Percentiles rank a stretch among this genome's conserved stretches.
Evolutionary conservation across 2,113 vertebrate genomes (phyloP).

Genomic region (Donacobius atricapilla): DNA sequence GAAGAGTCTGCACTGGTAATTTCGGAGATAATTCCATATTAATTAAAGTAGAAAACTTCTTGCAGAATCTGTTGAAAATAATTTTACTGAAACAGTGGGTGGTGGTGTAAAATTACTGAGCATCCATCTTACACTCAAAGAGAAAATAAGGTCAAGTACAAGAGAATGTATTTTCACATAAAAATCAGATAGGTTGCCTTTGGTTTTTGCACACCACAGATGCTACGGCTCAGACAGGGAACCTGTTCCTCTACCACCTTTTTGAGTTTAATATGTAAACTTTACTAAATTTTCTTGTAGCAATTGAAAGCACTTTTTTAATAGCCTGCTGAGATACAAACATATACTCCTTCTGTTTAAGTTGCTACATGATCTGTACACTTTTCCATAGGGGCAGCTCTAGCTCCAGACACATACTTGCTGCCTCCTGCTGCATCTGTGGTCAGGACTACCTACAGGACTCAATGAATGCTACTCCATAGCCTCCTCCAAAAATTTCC

Average conservation of each 20-base stretch:
- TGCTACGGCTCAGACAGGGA: not conserved
- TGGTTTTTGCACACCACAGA: not conserved
- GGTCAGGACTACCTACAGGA: not conserved
- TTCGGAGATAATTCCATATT: slow-evolving; percentile 18
- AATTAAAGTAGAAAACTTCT: slow-evolving; percentile 30
- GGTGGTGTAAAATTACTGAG: not conserved
- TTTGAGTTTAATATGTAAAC: not conserved
- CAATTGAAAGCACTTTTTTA: not conserved
- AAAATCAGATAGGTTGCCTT: not conserved
- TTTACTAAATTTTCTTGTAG: not conserved
- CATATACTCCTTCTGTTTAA: not conserved
- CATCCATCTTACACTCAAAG: not conserved
- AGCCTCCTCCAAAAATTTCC: not conserved
- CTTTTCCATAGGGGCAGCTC: not conserved
- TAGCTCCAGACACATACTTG: not conserved
- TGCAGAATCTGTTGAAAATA: slow-evolving; percentile 1
- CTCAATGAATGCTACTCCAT: not conserved
- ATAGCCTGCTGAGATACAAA: not conserved
- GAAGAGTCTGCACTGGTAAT: not conserved
- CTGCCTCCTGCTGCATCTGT: not conserved
- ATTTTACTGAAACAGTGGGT: slow-evolving; percentile 11
- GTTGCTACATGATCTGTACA: not conserved
- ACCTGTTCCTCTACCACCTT: not conserved
- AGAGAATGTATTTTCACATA: not conserved
- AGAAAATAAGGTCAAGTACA: slow-evolving; percentile 6